phyloP scores from a whole-genome alignment of 2,888 invertebrate species.

The Hydroisotoma schaefferi region DNA sequence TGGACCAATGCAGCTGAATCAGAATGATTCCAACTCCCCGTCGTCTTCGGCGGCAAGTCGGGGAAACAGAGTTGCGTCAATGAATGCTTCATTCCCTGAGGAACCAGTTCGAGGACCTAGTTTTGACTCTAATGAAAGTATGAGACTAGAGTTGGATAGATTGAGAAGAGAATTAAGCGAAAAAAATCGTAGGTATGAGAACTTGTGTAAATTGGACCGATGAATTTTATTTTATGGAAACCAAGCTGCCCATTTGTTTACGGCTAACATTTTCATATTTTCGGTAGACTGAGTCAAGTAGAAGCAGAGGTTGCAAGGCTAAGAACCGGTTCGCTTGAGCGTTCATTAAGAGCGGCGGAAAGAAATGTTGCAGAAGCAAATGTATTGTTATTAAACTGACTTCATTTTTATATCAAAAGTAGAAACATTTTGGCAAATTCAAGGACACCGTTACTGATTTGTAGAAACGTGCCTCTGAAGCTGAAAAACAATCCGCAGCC shows the following conservation, averaged over 20 bases:
- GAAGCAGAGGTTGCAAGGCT: slow-evolving; percentile 35
- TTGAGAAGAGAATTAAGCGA: slow-evolving; percentile 38
- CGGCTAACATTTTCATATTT: too few species aligned
- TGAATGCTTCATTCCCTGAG: slow-evolving; percentile 18
- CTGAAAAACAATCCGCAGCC: slow-evolving; percentile 57
- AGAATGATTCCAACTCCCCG: slow-evolving; percentile 7
- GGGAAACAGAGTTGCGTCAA: slow-evolving; percentile 4
- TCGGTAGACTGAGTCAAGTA: slow-evolving; percentile 35
- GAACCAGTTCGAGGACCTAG: slow-evolving; percentile 27
- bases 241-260: too few species aligned
- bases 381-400: neutral
- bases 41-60: slow-evolving; percentile 16
- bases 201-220: too few species aligned
- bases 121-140: slow-evolving; percentile 32
- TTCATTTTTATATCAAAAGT: neutral
- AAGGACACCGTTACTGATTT: slow-evolving; percentile 50
- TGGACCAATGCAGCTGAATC: slow-evolving; percentile 57
- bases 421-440: neutral
- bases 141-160: slow-evolving; percentile 36
- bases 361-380: slow-evolving; percentile 27
- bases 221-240: neutral
- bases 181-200: slow-evolving; percentile 39
- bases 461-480: slow-evolving; percentile 61
- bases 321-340: slow-evolving; percentile 26
- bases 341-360: slow-evolving; percentile 29